phyloP scores from a whole-genome alignment of 1,140 invertebrate species.

The Microplitis demolitor region DNA sequence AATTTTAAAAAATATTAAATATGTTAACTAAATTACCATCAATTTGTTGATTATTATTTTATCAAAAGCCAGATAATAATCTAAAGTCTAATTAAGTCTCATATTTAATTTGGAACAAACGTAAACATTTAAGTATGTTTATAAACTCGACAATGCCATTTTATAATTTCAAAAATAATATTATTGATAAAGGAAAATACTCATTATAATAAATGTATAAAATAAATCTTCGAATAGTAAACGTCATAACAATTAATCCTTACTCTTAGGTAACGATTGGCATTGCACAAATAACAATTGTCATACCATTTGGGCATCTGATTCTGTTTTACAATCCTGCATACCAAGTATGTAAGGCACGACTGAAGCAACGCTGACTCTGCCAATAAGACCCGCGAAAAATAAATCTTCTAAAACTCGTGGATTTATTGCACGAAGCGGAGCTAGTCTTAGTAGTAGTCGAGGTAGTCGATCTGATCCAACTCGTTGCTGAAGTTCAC shows the following conservation, averaged over 20 bases:
- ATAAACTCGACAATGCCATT: not conserved
- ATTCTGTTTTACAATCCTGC: constrained; percentile 61
- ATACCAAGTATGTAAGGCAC: constrained; percentile 91
- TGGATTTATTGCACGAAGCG: constrained; percentile 77
- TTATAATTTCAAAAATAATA: not conserved
- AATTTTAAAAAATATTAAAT: not conserved
- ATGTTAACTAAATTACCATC: not conserved
- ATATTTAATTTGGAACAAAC: not conserved
- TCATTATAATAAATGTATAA: not conserved
- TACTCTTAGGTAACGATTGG: constrained; percentile 26
- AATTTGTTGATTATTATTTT: not conserved
- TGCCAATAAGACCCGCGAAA: constrained; percentile 90
- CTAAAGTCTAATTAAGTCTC: constrained; percentile 12
- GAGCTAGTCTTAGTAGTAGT: constrained; percentile 76
- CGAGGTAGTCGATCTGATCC: constrained; percentile 69
- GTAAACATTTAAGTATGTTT: not conserved
- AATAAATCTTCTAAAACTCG: constrained; percentile 89
- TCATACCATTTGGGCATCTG: constrained; percentile 57
- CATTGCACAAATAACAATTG: constrained; percentile 44
- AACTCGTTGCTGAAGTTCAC: constrained; percentile 70
- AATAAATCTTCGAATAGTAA: constrained; percentile 7
- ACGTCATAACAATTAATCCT: not conserved
- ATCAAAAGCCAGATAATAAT: not conserved
- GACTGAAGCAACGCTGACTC: constrained; percentile 88
- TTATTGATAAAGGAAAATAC: not conserved